Evolutionary conservation across 1,140 invertebrate genomes (phyloP).

Genomic region (Oryzaephilus surinamensis): DNA sequence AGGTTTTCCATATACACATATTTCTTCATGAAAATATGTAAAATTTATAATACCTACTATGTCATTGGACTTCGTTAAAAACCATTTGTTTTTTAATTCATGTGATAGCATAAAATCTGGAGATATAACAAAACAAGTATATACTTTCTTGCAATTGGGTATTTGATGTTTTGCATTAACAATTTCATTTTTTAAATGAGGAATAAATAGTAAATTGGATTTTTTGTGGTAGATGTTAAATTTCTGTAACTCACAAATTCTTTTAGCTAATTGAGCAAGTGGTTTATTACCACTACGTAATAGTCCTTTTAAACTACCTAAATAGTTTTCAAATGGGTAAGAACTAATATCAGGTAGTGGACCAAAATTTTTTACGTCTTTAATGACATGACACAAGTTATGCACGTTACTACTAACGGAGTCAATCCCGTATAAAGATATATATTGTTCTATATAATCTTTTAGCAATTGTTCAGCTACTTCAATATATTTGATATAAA

Average conservation of each 20-base stretch:
- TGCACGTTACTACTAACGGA: slow-evolving; percentile 10
- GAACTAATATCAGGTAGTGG: slow-evolving; percentile 17
- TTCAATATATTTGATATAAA: slow-evolving; percentile 11
- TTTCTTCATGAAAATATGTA: not conserved
- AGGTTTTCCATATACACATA: not conserved
- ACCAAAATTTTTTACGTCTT: slow-evolving; percentile 22
- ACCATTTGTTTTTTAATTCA: slow-evolving; percentile 1
- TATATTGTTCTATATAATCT: slow-evolving; percentile 10
- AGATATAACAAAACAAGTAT: not conserved
- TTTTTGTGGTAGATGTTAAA: not conserved
- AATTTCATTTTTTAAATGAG: not conserved
- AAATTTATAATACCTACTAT: not conserved
- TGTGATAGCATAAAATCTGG: not conserved
- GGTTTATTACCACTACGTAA: slow-evolving; percentile 16
- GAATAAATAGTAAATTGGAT: not conserved
- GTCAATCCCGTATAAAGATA: slow-evolving; percentile 15
- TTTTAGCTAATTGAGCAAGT: slow-evolving; percentile 18
- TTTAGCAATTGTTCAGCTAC: slow-evolving; percentile 14
- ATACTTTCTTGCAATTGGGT: no score
- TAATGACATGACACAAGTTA: slow-evolving; percentile 17
- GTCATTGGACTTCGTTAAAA: not conserved
- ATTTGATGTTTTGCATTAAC: not conserved
- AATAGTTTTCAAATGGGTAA: slow-evolving; percentile 23
- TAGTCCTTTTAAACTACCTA: slow-evolving; percentile 20
- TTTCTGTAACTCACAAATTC: slow-evolving; percentile 10